Percentiles rank a stretch among this genome's conserved stretches.
phyloP scores from a whole-genome alignment of 2,797 vertebrate species.

The Tokudaia tokunoshimensis region DNA sequence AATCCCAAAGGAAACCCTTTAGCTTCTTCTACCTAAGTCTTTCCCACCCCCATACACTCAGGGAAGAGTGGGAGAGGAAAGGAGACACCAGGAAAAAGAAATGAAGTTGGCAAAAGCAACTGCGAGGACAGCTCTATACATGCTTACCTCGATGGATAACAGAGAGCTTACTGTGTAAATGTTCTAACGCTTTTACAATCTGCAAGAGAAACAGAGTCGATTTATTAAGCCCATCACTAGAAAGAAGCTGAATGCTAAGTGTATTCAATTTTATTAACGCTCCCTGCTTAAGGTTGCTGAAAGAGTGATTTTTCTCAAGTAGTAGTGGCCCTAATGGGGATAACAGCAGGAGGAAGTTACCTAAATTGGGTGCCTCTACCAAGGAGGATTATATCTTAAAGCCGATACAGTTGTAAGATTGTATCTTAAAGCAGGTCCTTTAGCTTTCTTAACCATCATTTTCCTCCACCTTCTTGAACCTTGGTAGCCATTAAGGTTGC shows the following conservation, averaged over 20 bases:
- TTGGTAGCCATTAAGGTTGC: neutral
- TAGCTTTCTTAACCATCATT: neutral
- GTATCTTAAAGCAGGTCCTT: neutral
- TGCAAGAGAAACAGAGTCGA: constrained; percentile 85
- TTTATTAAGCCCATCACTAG: neutral
- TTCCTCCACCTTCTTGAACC: neutral
- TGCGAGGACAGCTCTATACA: neutral
- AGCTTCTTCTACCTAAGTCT: neutral
- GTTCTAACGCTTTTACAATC: constrained; percentile 98
- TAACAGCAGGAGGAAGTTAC: neutral
- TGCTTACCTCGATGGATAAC: constrained; percentile 97
- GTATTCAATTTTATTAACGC: neutral
- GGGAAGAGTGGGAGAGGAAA: neutral
- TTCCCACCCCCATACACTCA: neutral
- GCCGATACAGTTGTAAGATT: neutral
- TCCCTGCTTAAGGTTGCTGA: neutral
- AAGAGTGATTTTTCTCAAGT: neutral
- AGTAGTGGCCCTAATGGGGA: neutral
- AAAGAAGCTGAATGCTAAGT: constrained; percentile 14
- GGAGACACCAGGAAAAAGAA: neutral
- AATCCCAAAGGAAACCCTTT: neutral
- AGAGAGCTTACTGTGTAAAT: constrained; percentile 97
- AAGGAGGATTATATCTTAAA: neutral
- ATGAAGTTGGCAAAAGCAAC: neutral
- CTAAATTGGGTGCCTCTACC: neutral